phyloP scores from a whole-genome alignment of 2,797 vertebrate species.

The Chromis chromis region DNA sequence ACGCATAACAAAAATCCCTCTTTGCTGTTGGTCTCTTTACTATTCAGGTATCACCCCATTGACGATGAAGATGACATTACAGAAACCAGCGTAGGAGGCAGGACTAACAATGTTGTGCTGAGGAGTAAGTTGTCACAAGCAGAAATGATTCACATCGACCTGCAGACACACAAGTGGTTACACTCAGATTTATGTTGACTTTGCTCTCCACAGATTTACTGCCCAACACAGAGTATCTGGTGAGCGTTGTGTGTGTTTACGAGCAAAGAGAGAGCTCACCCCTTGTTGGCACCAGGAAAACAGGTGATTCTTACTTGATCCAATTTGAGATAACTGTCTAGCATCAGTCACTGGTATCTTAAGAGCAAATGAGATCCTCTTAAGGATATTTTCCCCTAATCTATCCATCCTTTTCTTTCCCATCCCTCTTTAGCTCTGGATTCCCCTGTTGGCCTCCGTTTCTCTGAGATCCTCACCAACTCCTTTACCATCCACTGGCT shows the following conservation, averaged over 20 bases:
- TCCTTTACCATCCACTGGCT: slow-evolving; percentile 96
- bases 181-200: not conserved
- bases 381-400: not conserved
- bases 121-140: slow-evolving; percentile 83
- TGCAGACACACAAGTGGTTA: not conserved
- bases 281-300: slow-evolving; percentile 89
- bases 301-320: slow-evolving; percentile 82
- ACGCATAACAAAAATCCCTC: not conserved
- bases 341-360: not conserved
- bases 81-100: slow-evolving; percentile 87
- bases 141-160: not conserved
- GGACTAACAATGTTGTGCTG: slow-evolving; percentile 84
- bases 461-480: slow-evolving; percentile 92
- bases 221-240: slow-evolving; percentile 93
- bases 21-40: not conserved
- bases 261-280: slow-evolving; percentile 92
- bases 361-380: not conserved
- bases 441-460: slow-evolving; percentile 90
- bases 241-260: slow-evolving; percentile 92
- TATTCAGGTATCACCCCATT: slow-evolving; percentile 90
- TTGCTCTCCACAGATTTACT: slow-evolving; percentile 87
- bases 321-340: not conserved
- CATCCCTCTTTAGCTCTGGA: slow-evolving; percentile 87
- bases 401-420: not conserved
- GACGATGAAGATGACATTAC: slow-evolving; percentile 91